Conservation (phyloP, 2,797 vertebrate species). For the Amblyopsis hoosieri region DNA sequence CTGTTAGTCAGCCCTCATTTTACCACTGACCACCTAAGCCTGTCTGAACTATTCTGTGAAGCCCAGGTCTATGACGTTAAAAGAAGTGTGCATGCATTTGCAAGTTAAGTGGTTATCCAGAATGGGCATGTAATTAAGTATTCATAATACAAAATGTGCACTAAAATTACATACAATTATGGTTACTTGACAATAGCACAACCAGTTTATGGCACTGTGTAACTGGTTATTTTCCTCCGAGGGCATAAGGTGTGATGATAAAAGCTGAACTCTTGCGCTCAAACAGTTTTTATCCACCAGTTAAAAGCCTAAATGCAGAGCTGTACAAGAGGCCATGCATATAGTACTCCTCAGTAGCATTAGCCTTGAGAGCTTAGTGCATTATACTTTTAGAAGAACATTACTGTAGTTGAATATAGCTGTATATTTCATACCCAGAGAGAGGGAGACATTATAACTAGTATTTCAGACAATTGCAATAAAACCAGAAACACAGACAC, state of each 20-base stretch:
- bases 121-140: conserved; percentile 26
- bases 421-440: background rate
- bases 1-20: background rate
- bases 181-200: conserved; percentile 20
- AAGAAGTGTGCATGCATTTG: conserved; percentile 20
- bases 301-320: conserved; percentile 67
- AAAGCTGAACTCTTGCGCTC: conserved; percentile 65
- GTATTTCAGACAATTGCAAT: conserved; percentile 23
- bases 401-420: background rate
- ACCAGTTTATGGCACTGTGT: conserved; percentile 42
- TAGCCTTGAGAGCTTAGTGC: conserved; percentile 61
- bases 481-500: conserved; percentile 13
- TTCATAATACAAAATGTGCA: conserved; percentile 29
- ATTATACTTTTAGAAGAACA: conserved; percentile 36
- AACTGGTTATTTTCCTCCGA: conserved; percentile 53
- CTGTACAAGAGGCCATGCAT: conserved; percentile 56
- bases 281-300: conserved; percentile 61
- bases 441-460: background rate
- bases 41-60: conserved; percentile 11
- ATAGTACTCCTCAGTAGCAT: conserved; percentile 60
- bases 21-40: too few species aligned
- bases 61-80: conserved; percentile 1
- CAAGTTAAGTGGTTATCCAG: conserved; percentile 30
- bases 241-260: conserved; percentile 51
- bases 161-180: conserved; percentile 42